Evolutionary conservation across 1,140 invertebrate genomes (phyloP).

Genomic region (Ceratosolen fusciceps): DNA sequence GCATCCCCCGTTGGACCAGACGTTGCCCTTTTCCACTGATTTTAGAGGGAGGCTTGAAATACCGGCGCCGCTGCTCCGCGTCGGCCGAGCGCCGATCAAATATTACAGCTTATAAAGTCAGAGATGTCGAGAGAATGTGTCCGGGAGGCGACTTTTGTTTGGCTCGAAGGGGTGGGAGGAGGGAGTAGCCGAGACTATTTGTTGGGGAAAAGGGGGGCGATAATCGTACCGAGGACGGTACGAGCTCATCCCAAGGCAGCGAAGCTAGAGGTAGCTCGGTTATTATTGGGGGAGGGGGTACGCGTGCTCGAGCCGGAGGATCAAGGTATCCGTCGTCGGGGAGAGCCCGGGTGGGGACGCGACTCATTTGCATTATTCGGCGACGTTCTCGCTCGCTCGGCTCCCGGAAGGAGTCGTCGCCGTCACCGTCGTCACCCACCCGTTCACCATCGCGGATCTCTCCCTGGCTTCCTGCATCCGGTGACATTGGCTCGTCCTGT

Average conservation of each 20-base stretch:
- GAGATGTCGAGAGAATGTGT: background rate
- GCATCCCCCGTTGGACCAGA: too few relatives aligned
- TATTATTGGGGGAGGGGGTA: too few relatives aligned
- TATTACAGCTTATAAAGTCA: too few relatives aligned
- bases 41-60: too few relatives aligned
- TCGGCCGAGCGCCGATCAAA: too few relatives aligned
- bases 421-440: conserved; percentile 10
- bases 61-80: too few relatives aligned
- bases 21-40: conserved; percentile 30
- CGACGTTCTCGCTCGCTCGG: background rate
- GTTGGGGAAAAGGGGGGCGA: too few relatives aligned
- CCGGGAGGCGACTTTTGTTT: background rate
- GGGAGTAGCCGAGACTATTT: background rate
- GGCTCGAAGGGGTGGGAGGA: too few relatives aligned
- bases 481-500: conserved; percentile 27
- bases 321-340: conserved; percentile 29
- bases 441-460: too few relatives aligned
- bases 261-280: background rate
- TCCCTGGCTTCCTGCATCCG: conserved; percentile 1
- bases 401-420: conserved; percentile 34
- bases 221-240: too few relatives aligned
- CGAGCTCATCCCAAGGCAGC: too few relatives aligned
- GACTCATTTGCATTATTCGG: conserved; percentile 47
- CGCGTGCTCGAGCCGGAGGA: background rate
- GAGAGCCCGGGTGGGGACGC: conserved; percentile 9